A percentile compares a stretch with the other conserved stretches of the same genome.
Conservation (phyloP, 2,888 invertebrate genomes). For the Pherbina coryleti region DNA sequence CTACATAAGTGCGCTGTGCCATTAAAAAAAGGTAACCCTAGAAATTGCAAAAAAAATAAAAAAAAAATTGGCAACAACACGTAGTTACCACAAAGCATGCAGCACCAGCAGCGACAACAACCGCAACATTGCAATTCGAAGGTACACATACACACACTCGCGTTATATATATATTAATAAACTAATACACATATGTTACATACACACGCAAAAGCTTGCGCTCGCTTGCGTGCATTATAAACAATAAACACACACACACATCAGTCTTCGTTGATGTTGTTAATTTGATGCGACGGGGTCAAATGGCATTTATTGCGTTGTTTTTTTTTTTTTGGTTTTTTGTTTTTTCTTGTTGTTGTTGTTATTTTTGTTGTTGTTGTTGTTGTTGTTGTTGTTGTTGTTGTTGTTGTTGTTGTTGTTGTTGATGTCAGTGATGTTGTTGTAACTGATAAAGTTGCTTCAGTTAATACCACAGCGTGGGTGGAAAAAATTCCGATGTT, state of each 20-base stretch:
- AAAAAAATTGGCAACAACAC: not conserved
- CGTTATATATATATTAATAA: not conserved
- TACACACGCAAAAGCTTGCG: not conserved
- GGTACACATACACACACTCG: not conserved
- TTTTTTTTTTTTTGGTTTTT: too few relatives aligned
- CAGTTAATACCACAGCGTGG: not conserved
- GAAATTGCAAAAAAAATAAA: not conserved
- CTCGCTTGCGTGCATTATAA: not conserved
- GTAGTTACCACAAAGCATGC: not conserved
- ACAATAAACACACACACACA: constrained; percentile 7
- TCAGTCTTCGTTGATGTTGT: constrained; percentile 25
- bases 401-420: not conserved
- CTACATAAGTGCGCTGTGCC: not conserved
- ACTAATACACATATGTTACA: too few relatives aligned
- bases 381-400: too few relatives aligned
- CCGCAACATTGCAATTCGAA: not conserved
- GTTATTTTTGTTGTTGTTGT: too few relatives aligned
- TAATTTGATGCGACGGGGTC: constrained; percentile 26
- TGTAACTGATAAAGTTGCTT: not conserved
- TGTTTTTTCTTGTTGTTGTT: too few relatives aligned
- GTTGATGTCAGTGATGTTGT: not conserved
- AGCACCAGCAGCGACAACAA: constrained; percentile 7
- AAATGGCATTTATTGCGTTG: constrained; percentile 6
- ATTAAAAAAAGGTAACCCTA: not conserved
- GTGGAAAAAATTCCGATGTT: too few relatives aligned